These are phyloP conservation scores for Sturnus vulgaris DNA, from an alignment of 2,113 vertebrate species.

Conservation along the genomic window DNA sequence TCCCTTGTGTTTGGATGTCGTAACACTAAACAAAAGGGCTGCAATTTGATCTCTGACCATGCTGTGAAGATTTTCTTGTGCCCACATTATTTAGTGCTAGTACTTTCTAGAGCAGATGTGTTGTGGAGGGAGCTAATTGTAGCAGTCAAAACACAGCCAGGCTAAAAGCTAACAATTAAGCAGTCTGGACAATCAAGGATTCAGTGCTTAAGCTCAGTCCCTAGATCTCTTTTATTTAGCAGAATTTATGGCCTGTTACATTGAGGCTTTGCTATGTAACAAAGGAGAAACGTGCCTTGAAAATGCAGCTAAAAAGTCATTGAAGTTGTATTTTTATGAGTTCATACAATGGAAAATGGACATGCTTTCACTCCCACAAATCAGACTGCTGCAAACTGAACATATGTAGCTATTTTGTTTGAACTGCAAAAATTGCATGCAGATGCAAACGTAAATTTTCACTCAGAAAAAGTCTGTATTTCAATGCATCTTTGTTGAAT, in stretches of 20 bases:
- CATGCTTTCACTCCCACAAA: slow-evolving; percentile 12
- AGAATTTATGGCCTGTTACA: slow-evolving; percentile 54
- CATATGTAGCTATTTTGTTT: not conserved
- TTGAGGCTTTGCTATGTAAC: slow-evolving; percentile 22
- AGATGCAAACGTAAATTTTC: not conserved
- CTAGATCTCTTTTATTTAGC: slow-evolving; percentile 41
- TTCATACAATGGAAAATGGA: not conserved
- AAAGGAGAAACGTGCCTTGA: slow-evolving; percentile 30
- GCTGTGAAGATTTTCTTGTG: not conserved
- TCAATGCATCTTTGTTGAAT: not conserved
- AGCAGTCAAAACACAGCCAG: slow-evolving; percentile 43
- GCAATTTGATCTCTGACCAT: not conserved
- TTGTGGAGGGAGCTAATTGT: slow-evolving; percentile 40
- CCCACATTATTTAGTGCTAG: slow-evolving; percentile 41
- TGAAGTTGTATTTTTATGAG: slow-evolving; percentile 36
- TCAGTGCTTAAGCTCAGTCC: slow-evolving; percentile 27
- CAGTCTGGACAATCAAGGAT: slow-evolving; percentile 33
- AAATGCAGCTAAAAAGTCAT: slow-evolving; percentile 39
- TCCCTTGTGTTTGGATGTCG: not conserved
- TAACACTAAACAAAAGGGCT: not conserved
- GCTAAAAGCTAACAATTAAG: slow-evolving; percentile 56
- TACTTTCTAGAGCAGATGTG: slow-evolving; percentile 51
- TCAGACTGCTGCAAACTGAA: not conserved
- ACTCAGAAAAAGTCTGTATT: not conserved
- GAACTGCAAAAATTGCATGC: not conserved